Conservation (phyloP, 2,797 vertebrate genomes). For the Sebastes itinus region DNA sequence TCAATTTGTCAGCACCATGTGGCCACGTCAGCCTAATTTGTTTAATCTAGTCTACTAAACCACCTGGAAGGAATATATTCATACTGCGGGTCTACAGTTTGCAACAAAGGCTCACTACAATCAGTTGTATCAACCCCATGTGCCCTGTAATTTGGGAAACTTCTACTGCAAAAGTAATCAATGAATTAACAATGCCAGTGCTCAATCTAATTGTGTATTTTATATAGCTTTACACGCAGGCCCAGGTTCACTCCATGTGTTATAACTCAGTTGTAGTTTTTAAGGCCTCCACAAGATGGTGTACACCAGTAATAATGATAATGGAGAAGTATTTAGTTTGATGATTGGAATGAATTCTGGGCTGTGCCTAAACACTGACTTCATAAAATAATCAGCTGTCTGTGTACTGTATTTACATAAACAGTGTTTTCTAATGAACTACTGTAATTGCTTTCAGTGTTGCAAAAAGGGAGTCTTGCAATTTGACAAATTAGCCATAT, state of each 20-base stretch:
- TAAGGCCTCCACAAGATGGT: slow-evolving; percentile 73
- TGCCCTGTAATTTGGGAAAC: not conserved
- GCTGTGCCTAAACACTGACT: not conserved
- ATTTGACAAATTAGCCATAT: not conserved
- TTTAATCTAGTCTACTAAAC: slow-evolving; percentile 30
- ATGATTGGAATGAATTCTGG: not conserved
- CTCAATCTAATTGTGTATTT: not conserved
- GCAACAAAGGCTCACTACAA: not conserved
- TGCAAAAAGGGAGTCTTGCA: not conserved
- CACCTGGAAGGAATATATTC: slow-evolving; percentile 16
- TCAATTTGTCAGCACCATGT: slow-evolving; percentile 52
- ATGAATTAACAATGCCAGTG: not conserved
- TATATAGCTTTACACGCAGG: not conserved
- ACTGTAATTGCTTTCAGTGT: not conserved
- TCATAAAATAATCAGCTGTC: not conserved
- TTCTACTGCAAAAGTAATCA: not conserved
- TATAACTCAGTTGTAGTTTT: slow-evolving; percentile 48
- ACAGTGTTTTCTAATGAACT: not conserved
- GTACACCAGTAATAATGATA: slow-evolving; percentile 46
- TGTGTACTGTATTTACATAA: not conserved
- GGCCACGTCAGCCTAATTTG: slow-evolving; percentile 33
- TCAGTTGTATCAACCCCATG: not conserved
- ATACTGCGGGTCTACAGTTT: not conserved
- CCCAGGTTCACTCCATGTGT: not conserved
- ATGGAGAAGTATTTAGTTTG: not conserved